Evolutionary conservation across 2,113 vertebrate genomes (phyloP).

Genomic region (Cromileptes altivelis): DNA sequence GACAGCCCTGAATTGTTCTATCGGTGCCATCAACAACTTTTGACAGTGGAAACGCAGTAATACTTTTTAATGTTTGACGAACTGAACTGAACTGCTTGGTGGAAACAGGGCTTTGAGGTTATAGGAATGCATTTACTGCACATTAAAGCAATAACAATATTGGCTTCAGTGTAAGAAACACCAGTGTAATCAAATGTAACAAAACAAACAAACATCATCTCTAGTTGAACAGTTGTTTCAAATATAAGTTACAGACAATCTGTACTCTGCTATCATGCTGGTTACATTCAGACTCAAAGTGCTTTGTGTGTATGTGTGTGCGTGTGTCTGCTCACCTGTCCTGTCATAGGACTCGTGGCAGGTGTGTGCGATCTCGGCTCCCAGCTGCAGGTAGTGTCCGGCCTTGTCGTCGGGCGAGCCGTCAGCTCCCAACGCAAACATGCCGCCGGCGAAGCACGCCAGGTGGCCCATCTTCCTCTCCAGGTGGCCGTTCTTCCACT

Average conservation of each 20-base stretch:
- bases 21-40: no score
- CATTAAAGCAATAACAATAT: not conserved
- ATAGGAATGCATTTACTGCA: no score
- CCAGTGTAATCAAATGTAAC: not conserved
- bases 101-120: no score
- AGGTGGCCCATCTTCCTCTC: slow-evolving; percentile 99
- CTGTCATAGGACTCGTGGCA: slow-evolving; percentile 98
- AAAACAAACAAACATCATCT: not conserved
- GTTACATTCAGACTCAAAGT: not conserved
- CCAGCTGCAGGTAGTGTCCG: slow-evolving; percentile 97
- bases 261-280: not conserved
- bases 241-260: not conserved
- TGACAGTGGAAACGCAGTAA: no score
- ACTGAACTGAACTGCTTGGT: no score
- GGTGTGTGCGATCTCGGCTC: slow-evolving; percentile 97
- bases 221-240: no score
- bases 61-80: no score
- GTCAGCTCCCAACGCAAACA: slow-evolving; percentile 97
- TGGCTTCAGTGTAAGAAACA: not conserved
- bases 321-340: slow-evolving; percentile 85
- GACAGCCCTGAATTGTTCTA: no score
- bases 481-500: slow-evolving; percentile 98
- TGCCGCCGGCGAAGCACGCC: slow-evolving; percentile 97
- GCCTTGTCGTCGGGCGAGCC: slow-evolving; percentile 96
- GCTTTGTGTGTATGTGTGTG: not conserved